Conservation (phyloP, 1,140 invertebrate species). For the Lepidostoma basale region DNA sequence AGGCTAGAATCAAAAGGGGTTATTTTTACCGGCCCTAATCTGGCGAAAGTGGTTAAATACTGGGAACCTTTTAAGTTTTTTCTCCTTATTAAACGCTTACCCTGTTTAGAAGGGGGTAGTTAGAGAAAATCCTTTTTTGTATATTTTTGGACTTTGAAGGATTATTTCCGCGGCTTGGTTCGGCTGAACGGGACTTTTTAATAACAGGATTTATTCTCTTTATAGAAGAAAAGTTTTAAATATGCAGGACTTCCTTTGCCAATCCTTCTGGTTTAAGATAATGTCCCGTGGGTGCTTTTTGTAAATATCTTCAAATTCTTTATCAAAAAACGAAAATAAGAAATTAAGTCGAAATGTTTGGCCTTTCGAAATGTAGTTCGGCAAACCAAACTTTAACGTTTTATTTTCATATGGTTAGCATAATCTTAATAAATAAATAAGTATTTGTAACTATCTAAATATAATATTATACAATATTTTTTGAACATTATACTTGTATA, state of each 20-base stretch:
- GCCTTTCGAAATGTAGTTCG: no score
- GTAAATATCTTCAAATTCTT: neutral
- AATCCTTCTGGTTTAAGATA: constrained; percentile 29
- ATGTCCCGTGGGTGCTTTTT: neutral
- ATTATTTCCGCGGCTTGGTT: constrained; percentile 34
- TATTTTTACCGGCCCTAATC: no score
- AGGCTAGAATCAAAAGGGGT: no score
- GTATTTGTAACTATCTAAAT: no score
- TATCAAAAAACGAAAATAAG: no score
- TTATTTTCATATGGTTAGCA: no score
- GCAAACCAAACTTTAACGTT: no score
- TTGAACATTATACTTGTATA: no score
- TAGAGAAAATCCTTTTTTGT: constrained; percentile 28
- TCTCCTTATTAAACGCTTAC: constrained; percentile 10
- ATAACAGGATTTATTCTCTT: constrained; percentile 39
- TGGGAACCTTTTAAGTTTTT: neutral
- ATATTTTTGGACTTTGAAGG: constrained; percentile 30
- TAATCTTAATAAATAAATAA: no score
- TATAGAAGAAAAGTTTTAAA: constrained; percentile 10
- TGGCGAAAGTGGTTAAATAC: neutral
- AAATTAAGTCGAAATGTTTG: no score
- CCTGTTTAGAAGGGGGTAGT: constrained; percentile 17
- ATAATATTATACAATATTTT: no score
- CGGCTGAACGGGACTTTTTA: constrained; percentile 34
- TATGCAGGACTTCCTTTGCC: constrained; percentile 7